phyloP scores from a whole-genome alignment of 2,888 invertebrate genomes.

The Ophraella communa region DNA sequence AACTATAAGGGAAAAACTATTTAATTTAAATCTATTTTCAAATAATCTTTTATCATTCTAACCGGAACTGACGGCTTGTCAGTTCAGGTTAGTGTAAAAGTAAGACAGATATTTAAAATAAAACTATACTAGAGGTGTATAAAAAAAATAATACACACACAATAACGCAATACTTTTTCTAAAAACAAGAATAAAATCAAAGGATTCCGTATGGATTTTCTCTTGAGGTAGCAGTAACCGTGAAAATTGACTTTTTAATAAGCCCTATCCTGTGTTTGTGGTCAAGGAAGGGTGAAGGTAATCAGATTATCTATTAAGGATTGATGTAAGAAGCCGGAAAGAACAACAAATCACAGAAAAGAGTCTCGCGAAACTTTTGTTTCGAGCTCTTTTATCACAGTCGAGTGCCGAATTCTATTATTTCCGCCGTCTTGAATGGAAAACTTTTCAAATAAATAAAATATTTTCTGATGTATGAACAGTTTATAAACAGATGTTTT shows the following conservation, averaged over 20 bases:
- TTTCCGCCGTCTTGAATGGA: slow-evolving; percentile 28
- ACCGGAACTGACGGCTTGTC: too few species aligned
- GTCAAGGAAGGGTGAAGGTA: slow-evolving; percentile 11
- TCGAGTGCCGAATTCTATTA: slow-evolving; percentile 32
- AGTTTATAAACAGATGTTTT: slow-evolving; percentile 22
- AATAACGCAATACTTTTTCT: too few species aligned
- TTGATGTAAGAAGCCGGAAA: slow-evolving; percentile 31
- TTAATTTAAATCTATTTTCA: too few species aligned
- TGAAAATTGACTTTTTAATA: neutral
- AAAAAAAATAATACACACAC: too few species aligned
- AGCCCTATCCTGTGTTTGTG: slow-evolving; percentile 9
- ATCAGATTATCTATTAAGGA: slow-evolving; percentile 28
- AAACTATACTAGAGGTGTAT: too few species aligned
- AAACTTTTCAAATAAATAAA: slow-evolving; percentile 34
- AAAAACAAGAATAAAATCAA: too few species aligned
- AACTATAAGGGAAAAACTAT: too few species aligned
- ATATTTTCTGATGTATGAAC: slow-evolving; percentile 34
- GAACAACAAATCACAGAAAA: slow-evolving; percentile 32
- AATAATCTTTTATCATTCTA: too few species aligned
- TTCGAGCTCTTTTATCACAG: slow-evolving; percentile 29
- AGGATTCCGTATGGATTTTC: too few species aligned
- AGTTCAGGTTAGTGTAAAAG: too few species aligned
- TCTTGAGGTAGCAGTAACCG: neutral
- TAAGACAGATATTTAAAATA: too few species aligned
- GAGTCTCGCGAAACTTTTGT: slow-evolving; percentile 27